Conservation (phyloP, 2,113 vertebrate genomes). For the Diglossa brunneiventris region DNA sequence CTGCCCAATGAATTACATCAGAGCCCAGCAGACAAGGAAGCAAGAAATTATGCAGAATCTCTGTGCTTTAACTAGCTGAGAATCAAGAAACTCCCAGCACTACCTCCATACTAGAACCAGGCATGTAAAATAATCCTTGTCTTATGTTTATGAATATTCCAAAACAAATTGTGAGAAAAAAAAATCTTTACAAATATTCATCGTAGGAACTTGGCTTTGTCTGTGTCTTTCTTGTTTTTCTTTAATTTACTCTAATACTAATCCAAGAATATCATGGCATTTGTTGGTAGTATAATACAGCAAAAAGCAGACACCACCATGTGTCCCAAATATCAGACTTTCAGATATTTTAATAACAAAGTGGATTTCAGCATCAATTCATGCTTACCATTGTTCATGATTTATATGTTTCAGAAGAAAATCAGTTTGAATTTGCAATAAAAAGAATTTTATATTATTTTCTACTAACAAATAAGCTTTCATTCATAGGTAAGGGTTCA, state of each 20-base stretch:
- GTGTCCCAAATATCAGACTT: not conserved
- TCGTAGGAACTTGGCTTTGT: not conserved
- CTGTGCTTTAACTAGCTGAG: not conserved
- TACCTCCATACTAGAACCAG: not conserved
- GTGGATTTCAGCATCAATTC: not conserved
- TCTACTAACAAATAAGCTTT: not conserved
- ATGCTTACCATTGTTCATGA: accelerated
- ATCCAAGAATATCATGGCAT: not conserved
- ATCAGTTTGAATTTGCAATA: not conserved
- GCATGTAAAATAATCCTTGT: not conserved
- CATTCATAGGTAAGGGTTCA: not conserved
- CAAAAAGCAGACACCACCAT: not conserved
- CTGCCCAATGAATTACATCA: not conserved
- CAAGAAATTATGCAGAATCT: not conserved
- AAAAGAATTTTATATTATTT: not conserved
- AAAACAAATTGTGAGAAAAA: not conserved
- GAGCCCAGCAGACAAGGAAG: not conserved
- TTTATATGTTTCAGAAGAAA: not conserved
- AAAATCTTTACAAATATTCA: not conserved
- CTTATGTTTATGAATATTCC: not conserved
- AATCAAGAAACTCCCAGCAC: not conserved
- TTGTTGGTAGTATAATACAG: not conserved
- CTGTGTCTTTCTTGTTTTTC: not conserved
- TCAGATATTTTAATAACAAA: not conserved
- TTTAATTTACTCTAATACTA: not conserved